phyloP scores from a whole-genome alignment of 1,140 invertebrate species.

The Anastatus disparis region DNA sequence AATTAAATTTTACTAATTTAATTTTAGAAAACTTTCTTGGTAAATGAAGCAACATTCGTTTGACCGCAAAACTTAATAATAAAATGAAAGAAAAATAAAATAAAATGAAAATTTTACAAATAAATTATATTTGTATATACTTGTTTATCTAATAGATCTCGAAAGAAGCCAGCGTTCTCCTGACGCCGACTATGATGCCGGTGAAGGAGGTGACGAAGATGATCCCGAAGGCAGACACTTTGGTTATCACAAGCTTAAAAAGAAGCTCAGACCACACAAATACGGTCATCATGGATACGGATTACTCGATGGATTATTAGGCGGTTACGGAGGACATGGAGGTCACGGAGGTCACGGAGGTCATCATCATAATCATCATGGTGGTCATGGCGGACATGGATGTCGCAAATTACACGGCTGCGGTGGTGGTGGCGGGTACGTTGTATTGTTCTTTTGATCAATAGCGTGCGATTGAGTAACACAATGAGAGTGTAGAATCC shows the following conservation, averaged over 20 bases:
- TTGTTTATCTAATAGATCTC: neutral
- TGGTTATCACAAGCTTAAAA: too few species aligned
- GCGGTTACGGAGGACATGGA: conserved; percentile 45
- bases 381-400: neutral
- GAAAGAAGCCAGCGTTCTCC: neutral
- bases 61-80: too few species aligned
- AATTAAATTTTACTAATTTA: too few species aligned
- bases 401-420: conserved; percentile 16
- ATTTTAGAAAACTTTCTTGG: too few species aligned
- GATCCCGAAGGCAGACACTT: conserved; percentile 32
- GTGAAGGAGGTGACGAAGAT: conserved; percentile 22
- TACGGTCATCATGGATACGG: conserved; percentile 5
- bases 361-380: neutral
- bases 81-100: too few species aligned
- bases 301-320: neutral
- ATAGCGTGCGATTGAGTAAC: too few species aligned
- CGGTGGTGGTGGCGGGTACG: conserved; percentile 37
- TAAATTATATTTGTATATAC: too few species aligned
- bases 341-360: neutral
- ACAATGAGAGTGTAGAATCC: too few species aligned
- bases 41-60: too few species aligned
- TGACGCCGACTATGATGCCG: neutral
- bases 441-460: neutral
- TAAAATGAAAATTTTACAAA: too few species aligned
- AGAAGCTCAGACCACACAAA: conserved; percentile 34